Evolutionary conservation across 2,888 invertebrate species (phyloP), one percentile per base, ranked within the genome.

Genomic region (Stictocephala bisonia): DNA sequence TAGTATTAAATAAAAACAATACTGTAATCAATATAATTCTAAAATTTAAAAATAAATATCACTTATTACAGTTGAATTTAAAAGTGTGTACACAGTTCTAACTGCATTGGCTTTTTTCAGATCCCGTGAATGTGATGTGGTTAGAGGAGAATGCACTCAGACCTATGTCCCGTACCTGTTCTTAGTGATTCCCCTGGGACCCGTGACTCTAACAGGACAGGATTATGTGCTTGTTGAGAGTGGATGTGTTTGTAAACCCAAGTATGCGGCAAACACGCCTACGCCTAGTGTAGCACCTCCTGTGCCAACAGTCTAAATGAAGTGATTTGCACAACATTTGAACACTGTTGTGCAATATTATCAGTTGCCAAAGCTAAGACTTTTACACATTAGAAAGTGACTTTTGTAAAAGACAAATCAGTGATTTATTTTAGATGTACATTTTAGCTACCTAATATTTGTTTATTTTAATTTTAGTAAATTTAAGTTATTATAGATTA

Each of bases 181-280:
- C 85, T 87, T 96, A 83, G 96, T 96, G 72, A 92, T 96, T 74
- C 96, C 96, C 0, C 84, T 96, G 71, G 95, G 96, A 4, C 95
- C 95, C 13, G 95, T 95, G 18, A 95, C 95, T 11, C 85, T 95
- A 18, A 95, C 95, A 2, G 95, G 96, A 3, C 96, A 96, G 84
- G 96, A 96, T 85, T 96, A 96, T 85, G 95, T 96, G n/a, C 86
- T 96, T 64, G 95, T 96, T 26, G 96, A 96, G 84, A 95, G 94
- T 80, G 96, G 96, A n/a, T 96, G 96, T 83, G 94, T 95, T 27
- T 96, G 96, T 84, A 87, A 89, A 79, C 90, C 90, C 27, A 91
- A 91, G 81, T 83, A 83, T 75, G 81, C 77, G 18, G 67, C 74
- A 2, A 35, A 40, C 11, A 13, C 66, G 4, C 66, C 70, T 4